Percentiles rank a stretch among this genome's conserved stretches.
Evolutionary conservation across 2,797 vertebrate genomes (phyloP).

Genomic region (Bovichtus variegatus): DNA sequence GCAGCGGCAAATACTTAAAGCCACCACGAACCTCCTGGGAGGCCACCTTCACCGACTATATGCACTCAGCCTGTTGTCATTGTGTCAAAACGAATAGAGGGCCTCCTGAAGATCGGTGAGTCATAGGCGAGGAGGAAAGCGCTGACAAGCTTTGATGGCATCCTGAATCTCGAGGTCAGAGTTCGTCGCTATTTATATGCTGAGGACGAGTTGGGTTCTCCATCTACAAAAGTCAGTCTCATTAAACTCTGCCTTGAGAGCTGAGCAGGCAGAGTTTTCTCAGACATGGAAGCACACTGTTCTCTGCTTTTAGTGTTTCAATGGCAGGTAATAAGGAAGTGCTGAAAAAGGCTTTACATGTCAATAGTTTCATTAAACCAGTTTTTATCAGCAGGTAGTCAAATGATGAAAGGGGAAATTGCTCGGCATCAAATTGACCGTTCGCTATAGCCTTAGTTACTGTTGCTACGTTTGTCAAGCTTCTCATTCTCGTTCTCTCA

Average conservation of each 20-base stretch:
- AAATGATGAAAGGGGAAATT: background rate
- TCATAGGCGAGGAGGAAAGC: slow-evolving; percentile 54
- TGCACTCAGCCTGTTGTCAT: slow-evolving; percentile 61
- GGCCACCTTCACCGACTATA: slow-evolving; percentile 39
- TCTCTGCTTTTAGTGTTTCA: slow-evolving; percentile 7
- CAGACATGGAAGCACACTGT: background rate
- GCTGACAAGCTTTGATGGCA: slow-evolving; percentile 60
- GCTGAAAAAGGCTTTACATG: slow-evolving; percentile 2
- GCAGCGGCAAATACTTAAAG: slow-evolving; percentile 66
- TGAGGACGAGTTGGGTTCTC: slow-evolving; percentile 45
- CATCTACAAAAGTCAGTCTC: slow-evolving; percentile 77
- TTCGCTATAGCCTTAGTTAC: background rate
- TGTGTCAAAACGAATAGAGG: slow-evolving; percentile 65
- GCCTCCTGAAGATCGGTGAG: slow-evolving; percentile 59
- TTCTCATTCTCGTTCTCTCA: background rate
- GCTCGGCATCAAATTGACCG: background rate
- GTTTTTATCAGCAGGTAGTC: background rate
- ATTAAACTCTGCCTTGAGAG: slow-evolving; percentile 71
- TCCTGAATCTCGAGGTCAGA: slow-evolving; percentile 60
- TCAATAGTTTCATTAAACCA: slow-evolving; percentile 34
- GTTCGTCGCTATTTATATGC: slow-evolving; percentile 75
- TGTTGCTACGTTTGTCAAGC: background rate
- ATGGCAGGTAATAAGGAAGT: background rate
- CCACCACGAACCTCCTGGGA: slow-evolving; percentile 66
- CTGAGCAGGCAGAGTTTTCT: slow-evolving; percentile 15